These are phyloP conservation scores for Siderastrea siderea DNA, from an alignment of 92 coral and sea anemone species.

Conservation along the genomic window DNA sequence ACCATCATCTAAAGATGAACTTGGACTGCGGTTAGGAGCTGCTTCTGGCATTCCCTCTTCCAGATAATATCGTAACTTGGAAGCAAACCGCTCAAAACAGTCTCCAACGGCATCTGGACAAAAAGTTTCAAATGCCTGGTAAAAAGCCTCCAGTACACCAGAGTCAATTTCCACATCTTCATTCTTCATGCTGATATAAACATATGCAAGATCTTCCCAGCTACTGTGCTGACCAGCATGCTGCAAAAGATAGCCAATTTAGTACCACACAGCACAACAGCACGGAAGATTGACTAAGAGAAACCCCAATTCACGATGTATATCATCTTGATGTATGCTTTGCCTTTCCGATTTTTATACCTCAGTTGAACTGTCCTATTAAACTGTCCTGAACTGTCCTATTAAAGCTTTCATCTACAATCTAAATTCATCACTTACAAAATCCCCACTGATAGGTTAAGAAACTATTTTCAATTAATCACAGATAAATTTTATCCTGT, in stretches of 20 bases:
- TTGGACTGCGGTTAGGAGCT: slow-evolving; percentile 35
- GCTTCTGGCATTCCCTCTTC: slow-evolving; percentile 22
- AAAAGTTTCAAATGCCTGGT: slow-evolving; percentile 53
- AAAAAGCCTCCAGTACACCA: slow-evolving; percentile 51
- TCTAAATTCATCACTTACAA: no score
- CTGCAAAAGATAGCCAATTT: slow-evolving; percentile 24
- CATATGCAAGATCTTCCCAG: slow-evolving; percentile 81
- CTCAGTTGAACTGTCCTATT: no score
- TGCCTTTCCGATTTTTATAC: no score
- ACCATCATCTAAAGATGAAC: slow-evolving; percentile 59
- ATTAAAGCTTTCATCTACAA: no score
- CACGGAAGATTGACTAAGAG: not conserved
- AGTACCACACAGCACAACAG: not conserved
- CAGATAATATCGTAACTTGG: slow-evolving; percentile 28
- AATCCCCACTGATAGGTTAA: no score
- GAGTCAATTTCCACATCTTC: slow-evolving; percentile 63
- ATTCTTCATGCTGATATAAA: slow-evolving; percentile 73
- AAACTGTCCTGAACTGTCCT: no score
- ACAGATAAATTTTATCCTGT: no score
- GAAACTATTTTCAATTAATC: no score
- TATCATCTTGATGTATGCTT: no score
- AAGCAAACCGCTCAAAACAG: slow-evolving; percentile 48
- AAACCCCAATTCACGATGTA: not conserved
- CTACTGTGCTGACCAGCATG: slow-evolving; percentile 72
- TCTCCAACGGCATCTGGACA: slow-evolving; percentile 49